These are phyloP conservation scores for Apodemia zela DNA, from an alignment of 2,888 invertebrate genomes.

Conservation along the genomic window DNA sequence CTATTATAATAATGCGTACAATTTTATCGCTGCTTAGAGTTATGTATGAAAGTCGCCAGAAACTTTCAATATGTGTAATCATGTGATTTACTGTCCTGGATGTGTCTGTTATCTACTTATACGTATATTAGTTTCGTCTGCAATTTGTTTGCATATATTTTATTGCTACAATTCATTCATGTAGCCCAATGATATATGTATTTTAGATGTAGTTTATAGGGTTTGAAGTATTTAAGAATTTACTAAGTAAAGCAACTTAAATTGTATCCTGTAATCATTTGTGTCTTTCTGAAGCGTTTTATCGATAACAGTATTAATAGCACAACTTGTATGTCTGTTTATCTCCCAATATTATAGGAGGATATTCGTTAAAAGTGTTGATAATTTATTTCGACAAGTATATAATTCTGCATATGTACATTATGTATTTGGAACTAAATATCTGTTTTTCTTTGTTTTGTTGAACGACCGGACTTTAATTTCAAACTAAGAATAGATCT, in stretches of 20 bases:
- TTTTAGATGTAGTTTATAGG: slow-evolving; percentile 67
- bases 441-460: no score
- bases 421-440: no score
- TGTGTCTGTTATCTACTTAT: slow-evolving; percentile 35
- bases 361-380: background rate
- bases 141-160: slow-evolving; percentile 46
- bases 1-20: slow-evolving; percentile 57
- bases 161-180: slow-evolving; percentile 73
- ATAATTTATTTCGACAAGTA: background rate
- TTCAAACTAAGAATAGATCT: no score
- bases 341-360: background rate
- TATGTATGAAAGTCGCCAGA: slow-evolving; percentile 59
- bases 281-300: slow-evolving; percentile 23
- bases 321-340: slow-evolving; percentile 39
- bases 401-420: no score
- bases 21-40: slow-evolving; percentile 62
- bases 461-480: no score
- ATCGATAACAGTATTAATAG: slow-evolving; percentile 38
- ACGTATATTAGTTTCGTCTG: slow-evolving; percentile 71
- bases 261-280: slow-evolving; percentile 37
- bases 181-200: slow-evolving; percentile 49
- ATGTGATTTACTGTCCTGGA: slow-evolving; percentile 55
- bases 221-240: slow-evolving; percentile 53
- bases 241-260: slow-evolving; percentile 41
- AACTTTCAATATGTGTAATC: slow-evolving; percentile 54